Percentiles rank a stretch among this genome's conserved stretches.
These are phyloP conservation scores for Sebastes cheni DNA, from an alignment of 2,797 vertebrate species.

Conservation along the genomic window DNA sequence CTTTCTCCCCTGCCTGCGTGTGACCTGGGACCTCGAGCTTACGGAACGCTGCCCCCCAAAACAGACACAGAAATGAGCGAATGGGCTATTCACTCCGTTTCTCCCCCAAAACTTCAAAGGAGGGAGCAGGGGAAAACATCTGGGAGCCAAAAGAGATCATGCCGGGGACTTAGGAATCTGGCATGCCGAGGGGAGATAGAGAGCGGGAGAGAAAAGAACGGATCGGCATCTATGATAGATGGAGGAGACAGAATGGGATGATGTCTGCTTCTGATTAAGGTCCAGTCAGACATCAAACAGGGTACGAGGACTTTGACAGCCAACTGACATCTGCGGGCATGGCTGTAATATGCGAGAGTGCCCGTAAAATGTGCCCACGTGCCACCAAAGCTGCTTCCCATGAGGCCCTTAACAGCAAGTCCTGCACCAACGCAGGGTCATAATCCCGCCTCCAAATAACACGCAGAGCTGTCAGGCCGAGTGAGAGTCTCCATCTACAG, in stretches of 20 bases:
- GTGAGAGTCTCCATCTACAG: slow-evolving; percentile 32
- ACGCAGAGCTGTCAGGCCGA: slow-evolving; percentile 37
- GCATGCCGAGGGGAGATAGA: slow-evolving; percentile 42
- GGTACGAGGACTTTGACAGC: slow-evolving; percentile 46
- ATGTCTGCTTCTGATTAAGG: slow-evolving; percentile 77
- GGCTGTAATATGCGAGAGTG: slow-evolving; percentile 26
- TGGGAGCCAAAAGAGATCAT: slow-evolving; percentile 72
- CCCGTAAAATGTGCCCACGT: slow-evolving; percentile 19
- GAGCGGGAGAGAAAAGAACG: slow-evolving; percentile 50
- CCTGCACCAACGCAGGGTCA: not conserved
- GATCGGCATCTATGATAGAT: slow-evolving; percentile 65
- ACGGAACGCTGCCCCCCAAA: slow-evolving; percentile 33
- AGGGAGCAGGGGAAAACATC: slow-evolving; percentile 66
- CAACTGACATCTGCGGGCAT: slow-evolving; percentile 52
- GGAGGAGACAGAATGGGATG: slow-evolving; percentile 52
- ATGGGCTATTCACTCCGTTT: slow-evolving; percentile 46
- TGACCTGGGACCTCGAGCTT: slow-evolving; percentile 54
- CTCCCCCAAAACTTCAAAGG: slow-evolving; percentile 70
- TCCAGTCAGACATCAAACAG: slow-evolving; percentile 56
- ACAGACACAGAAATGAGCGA: slow-evolving; percentile 53
- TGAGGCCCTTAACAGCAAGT: slow-evolving; percentile 1
- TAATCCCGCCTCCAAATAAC: slow-evolving; percentile 22
- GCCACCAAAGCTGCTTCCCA: slow-evolving; percentile 17
- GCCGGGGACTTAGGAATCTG: slow-evolving; percentile 54
- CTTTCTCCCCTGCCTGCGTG: slow-evolving; percentile 53